phyloP scores from a whole-genome alignment of 2,797 vertebrate genomes.

The Girardinus metallicus region DNA sequence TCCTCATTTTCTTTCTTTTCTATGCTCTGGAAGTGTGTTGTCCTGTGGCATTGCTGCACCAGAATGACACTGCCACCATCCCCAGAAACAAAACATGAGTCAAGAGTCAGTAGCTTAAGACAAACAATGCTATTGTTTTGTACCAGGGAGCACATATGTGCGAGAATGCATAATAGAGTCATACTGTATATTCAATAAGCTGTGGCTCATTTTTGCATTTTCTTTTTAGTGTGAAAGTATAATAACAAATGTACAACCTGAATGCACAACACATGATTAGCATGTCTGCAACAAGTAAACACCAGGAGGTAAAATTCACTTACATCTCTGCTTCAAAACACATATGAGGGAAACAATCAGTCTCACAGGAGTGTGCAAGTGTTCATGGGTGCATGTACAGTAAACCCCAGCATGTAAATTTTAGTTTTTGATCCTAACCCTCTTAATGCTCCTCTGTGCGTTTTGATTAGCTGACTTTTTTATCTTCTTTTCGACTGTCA shows the following conservation, averaged over 20 bases:
- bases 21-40: slow-evolving; percentile 54
- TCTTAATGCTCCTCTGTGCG: slow-evolving; percentile 61
- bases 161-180: slow-evolving; percentile 5
- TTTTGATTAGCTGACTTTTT: slow-evolving; percentile 73
- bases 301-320: slow-evolving; percentile 54
- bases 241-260: slow-evolving; percentile 34
- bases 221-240: slow-evolving; percentile 56
- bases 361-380: slow-evolving; percentile 59
- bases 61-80: slow-evolving; percentile 77
- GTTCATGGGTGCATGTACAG: slow-evolving; percentile 49
- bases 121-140: slow-evolving; percentile 35
- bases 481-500: slow-evolving; percentile 58
- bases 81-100: slow-evolving; percentile 70
- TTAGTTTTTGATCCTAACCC: slow-evolving; percentile 65
- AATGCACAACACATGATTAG: slow-evolving; percentile 70
- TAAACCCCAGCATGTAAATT: slow-evolving; percentile 57
- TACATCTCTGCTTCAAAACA: slow-evolving; percentile 63
- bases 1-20: slow-evolving; percentile 62
- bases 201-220: slow-evolving; percentile 23
- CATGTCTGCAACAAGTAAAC: slow-evolving; percentile 71
- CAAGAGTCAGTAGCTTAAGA: slow-evolving; percentile 67
- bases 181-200: slow-evolving; percentile 24
- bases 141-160: slow-evolving; percentile 15
- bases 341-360: slow-evolving; percentile 57
- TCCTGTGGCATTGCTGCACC: slow-evolving; percentile 69